A percentile compares a stretch with the other conserved stretches of the same genome.
phyloP scores from a whole-genome alignment of 2,113 vertebrate genomes.

The Phalacrocorax pelagicus region DNA sequence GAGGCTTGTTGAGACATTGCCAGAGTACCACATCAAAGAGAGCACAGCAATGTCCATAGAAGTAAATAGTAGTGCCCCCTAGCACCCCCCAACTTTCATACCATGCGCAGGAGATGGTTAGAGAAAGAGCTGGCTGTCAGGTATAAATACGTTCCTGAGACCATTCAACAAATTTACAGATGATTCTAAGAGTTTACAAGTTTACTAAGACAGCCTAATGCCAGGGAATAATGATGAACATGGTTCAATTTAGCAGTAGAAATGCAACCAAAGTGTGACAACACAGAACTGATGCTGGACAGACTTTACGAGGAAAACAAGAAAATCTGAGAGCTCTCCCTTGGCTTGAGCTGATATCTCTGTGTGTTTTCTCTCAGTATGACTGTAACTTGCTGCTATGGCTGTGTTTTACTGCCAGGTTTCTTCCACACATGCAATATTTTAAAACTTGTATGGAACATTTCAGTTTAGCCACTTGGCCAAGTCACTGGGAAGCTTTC shows the following conservation, averaged over 20 bases:
- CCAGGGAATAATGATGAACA: neutral
- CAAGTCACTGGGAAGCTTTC: neutral
- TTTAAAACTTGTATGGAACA: neutral
- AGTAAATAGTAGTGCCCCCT: neutral
- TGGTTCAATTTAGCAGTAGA: neutral
- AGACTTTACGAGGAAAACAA: neutral
- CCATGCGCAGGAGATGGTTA: neutral
- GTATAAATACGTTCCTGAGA: neutral
- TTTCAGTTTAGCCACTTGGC: neutral
- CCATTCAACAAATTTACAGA: neutral
- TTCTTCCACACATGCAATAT: neutral
- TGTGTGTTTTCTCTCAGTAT: neutral
- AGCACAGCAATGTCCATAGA: neutral
- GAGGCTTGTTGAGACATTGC: neutral
- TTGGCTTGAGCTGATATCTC: neutral
- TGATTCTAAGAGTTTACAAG: neutral
- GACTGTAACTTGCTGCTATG: neutral
- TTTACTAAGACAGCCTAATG: neutral
- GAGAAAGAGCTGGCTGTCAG: neutral
- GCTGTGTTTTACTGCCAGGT: neutral
- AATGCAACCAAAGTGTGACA: neutral
- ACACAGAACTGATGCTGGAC: neutral
- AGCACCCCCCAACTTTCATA: neutral
- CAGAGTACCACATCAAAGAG: neutral
- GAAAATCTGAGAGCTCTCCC: neutral